Conservation (phyloP, 2,888 invertebrate genomes). For the Crioceris asparagi region DNA sequence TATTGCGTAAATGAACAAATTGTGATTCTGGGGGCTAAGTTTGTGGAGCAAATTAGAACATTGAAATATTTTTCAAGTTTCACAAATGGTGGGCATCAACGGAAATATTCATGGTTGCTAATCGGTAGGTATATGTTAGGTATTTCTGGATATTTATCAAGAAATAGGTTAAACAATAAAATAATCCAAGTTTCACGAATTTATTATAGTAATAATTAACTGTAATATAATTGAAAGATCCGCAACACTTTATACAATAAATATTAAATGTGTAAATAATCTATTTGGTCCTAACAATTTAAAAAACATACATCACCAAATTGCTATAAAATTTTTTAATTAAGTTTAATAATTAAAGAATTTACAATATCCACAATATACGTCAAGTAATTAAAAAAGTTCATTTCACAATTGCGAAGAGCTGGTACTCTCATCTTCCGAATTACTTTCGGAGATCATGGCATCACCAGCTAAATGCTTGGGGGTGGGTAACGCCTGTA, state of each 20-base stretch:
- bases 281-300: conserved; percentile 34
- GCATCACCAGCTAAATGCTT: conserved; percentile 60
- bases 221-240: conserved; percentile 21
- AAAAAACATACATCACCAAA: conserved; percentile 27
- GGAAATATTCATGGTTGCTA: too few relatives aligned
- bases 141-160: too few relatives aligned
- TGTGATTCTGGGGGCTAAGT: too few relatives aligned
- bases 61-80: too few relatives aligned
- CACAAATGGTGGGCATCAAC: too few relatives aligned
- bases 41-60: too few relatives aligned
- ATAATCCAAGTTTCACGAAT: conserved; percentile 10
- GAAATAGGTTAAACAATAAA: too few relatives aligned
- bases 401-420: conserved; percentile 38
- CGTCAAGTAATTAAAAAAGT: conserved; percentile 7
- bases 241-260: conserved; percentile 24
- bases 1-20: too few relatives aligned
- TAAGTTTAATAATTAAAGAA: neutral
- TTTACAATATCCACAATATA: conserved; percentile 2
- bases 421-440: conserved; percentile 46
- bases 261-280: conserved; percentile 33
- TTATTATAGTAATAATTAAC: conserved; percentile 21
- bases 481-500: conserved; percentile 37
- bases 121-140: too few relatives aligned
- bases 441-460: conserved; percentile 54
- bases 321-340: neutral